Base-by-base conservation (phyloP, 2,888 invertebrate genomes). In the Polydrusus pterygomalis region DNA sequence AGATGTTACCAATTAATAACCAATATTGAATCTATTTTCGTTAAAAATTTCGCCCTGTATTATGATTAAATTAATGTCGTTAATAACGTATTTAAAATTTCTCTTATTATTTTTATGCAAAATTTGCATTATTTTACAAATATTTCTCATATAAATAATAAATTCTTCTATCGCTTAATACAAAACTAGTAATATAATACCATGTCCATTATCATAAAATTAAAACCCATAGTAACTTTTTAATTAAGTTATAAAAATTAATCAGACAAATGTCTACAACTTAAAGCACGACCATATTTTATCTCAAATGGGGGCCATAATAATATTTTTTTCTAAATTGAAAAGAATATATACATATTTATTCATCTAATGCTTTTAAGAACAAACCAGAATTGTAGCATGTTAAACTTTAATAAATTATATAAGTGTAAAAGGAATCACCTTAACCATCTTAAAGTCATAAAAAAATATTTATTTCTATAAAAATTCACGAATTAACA, bases 401-500 rank as follows among this genome's bases (percentile, higher is more conserved):
- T 47, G 47, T 47, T 47, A 47, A 47, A 47, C 47, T 17, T 47
- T 34, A 34, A 34, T 34, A 34, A 34, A 34, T 34, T 34, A 34
- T 34, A 34, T 34, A 34, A 34, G 34, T 34, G 34, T 34, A 34
- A 34, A 10, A 34, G 8, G 34, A 34, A 7, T 34, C 34, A 34
- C 34, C 34, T 34, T 34, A 34, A 34, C 2, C 8, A 7, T 34
- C 34, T 34, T 9, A 34, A 34, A 34, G 34, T 34, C 34, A 34
- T 34, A 34, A 34, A 34, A 25, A 34, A 34, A 34, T 34, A 34
- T 34, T 34, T 34, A 34, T 34, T 10, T 34, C 34, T 34, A 34
- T 9, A 47, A 63, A 54, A 69, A 60, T 60, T 45, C 47, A 34
- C 60, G 60, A 69, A 69, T 69, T 69, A 69, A 69, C 18, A 58